Percentiles rank a stretch among this genome's conserved stretches.
phyloP scores from a whole-genome alignment of 2,888 invertebrate species.

The Monopis laevigella region DNA sequence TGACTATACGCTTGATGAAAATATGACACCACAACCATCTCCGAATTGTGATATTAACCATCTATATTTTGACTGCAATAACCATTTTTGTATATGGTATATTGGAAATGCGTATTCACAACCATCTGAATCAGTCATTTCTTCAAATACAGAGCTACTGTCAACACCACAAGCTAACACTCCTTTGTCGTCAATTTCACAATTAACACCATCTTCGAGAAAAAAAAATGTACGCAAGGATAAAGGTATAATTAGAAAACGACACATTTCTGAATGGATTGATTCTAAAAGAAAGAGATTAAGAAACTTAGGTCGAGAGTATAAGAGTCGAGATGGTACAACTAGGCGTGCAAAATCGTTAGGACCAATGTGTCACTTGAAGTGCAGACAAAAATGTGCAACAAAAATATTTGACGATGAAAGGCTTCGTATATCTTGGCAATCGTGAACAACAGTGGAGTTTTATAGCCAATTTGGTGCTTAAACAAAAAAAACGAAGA shows the following conservation, averaged over 20 bases:
- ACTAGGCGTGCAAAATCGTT: background rate
- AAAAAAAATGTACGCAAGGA: background rate
- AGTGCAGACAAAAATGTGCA: slow-evolving; percentile 11
- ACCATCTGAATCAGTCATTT: background rate
- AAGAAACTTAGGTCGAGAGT: background rate
- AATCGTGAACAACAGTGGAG: slow-evolving; percentile 14
- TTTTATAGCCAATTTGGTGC: slow-evolving; percentile 10
- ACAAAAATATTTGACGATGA: slow-evolving; percentile 11
- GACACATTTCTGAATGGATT: background rate
- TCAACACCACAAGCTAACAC: background rate
- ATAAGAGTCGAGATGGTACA: background rate
- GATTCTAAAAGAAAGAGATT: background rate
- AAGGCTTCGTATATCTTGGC: slow-evolving; percentile 10
- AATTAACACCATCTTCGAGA: background rate
- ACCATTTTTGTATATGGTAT: background rate
- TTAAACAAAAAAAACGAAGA: slow-evolving; percentile 14
- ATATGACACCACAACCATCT: background rate
- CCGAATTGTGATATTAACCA: background rate
- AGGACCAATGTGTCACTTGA: background rate
- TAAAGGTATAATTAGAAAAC: background rate
- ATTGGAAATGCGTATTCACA: background rate
- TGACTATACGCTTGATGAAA: background rate
- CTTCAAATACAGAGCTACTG: background rate
- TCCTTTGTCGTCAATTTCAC: too few relatives aligned
- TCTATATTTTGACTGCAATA: background rate